Percentiles rank a stretch among this genome's conserved stretches.
phyloP scores from a whole-genome alignment of 1,140 invertebrate genomes.

The Leptopilina boulardi region DNA sequence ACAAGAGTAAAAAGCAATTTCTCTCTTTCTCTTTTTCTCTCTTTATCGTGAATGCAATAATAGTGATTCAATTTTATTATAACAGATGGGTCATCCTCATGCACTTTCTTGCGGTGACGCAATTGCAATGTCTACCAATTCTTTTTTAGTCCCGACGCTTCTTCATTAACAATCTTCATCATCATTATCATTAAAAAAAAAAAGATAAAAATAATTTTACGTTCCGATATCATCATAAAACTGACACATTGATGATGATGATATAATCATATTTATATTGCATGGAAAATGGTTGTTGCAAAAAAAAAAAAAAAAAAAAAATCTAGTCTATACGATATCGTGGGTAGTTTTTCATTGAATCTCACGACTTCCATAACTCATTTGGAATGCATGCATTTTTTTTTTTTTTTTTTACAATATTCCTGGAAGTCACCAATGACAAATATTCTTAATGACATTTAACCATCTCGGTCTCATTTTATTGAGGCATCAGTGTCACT shows the following conservation, averaged over 20 bases:
- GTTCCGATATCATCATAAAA: background rate
- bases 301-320: slow-evolving; percentile 5
- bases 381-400: slow-evolving; percentile 18
- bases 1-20: background rate
- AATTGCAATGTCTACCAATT: background rate
- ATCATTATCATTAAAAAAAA: background rate
- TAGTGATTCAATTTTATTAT: slow-evolving; percentile 6
- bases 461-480: slow-evolving; percentile 8
- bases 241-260: background rate
- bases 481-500: slow-evolving; percentile 32
- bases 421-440: slow-evolving; percentile 27
- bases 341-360: slow-evolving; percentile 27
- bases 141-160: background rate
- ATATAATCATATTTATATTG: background rate
- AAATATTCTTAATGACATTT: slow-evolving; percentile 2
- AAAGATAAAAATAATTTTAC: background rate
- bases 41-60: background rate
- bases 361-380: background rate
- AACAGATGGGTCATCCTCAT: background rate
- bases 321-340: background rate
- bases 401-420: background rate
- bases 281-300: background rate
- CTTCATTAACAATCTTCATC: background rate
- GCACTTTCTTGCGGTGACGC: slow-evolving; percentile 14
- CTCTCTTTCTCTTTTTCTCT: too few species aligned